Conservation (phyloP, 1,140 invertebrate species). For the Trichonephila clavata region DNA sequence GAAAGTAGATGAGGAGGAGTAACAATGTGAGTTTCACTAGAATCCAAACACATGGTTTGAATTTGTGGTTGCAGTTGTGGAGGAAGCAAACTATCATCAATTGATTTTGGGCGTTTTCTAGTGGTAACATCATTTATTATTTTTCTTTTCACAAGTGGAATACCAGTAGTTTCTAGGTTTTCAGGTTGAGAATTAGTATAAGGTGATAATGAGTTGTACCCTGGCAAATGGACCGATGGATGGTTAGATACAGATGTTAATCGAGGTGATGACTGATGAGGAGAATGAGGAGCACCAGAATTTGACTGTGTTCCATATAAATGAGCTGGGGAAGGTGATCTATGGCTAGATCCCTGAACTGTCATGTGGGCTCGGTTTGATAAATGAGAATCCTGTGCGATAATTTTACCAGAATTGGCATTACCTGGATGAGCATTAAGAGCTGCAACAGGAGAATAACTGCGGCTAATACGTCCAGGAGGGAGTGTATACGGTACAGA, state of each 20-base stretch:
- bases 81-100: conserved; percentile 72
- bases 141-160: conserved; percentile 75
- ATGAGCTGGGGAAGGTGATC: conserved; percentile 76
- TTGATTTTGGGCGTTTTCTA: conserved; percentile 73
- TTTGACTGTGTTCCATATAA: conserved; percentile 55
- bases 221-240: conserved; percentile 48
- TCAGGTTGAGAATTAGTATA: conserved; percentile 57
- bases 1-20: conserved; percentile 82
- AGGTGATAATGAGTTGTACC: conserved; percentile 44
- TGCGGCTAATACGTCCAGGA: conserved; percentile 44
- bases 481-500: conserved; percentile 69
- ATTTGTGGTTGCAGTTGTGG: conserved; percentile 75
- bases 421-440: conserved; percentile 38
- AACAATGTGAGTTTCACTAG: conserved; percentile 37
- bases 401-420: conserved; percentile 45
- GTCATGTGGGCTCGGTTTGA: conserved; percentile 56
- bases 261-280: conserved; percentile 66
- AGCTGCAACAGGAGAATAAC: conserved; percentile 69
- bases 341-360: conserved; percentile 56
- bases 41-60: conserved; percentile 33
- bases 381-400: conserved; percentile 54
- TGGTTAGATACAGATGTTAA: conserved; percentile 45
- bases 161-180: conserved; percentile 27
- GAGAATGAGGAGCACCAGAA: conserved; percentile 62
- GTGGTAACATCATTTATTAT: conserved; percentile 56